phyloP scores from a whole-genome alignment of 2,888 invertebrate genomes.

The Tipula helvola region DNA sequence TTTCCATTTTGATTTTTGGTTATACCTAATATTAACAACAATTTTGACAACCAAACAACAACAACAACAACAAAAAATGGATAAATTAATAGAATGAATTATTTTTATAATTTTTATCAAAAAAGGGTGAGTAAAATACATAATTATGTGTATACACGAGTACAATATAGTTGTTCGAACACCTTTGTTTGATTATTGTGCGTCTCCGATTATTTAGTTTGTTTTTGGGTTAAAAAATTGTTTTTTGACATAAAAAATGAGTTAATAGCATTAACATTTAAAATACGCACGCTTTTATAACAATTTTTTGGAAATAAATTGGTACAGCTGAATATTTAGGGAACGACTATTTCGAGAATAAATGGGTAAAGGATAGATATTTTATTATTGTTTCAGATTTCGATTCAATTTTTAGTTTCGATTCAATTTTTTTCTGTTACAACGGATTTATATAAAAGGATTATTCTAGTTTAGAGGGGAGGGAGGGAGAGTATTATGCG shows the following conservation, averaged over 20 bases:
- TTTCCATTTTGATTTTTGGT: background rate
- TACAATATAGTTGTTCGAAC: background rate
- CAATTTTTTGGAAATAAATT: background rate
- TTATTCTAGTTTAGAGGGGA: background rate
- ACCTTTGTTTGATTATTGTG: background rate
- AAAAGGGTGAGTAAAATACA: background rate
- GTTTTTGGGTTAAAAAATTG: background rate
- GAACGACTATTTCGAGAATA: background rate
- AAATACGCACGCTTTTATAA: background rate
- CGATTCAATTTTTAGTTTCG: background rate
- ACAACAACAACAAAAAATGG: background rate
- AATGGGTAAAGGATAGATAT: background rate
- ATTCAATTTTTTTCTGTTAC: background rate
- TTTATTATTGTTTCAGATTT: background rate
- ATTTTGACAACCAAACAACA: background rate
- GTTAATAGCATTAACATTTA: background rate
- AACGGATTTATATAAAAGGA: background rate
- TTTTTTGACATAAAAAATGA: background rate
- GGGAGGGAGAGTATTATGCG: background rate
- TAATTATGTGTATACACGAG: background rate
- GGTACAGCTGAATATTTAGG: background rate
- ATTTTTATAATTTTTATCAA: background rate
- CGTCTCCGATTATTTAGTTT: background rate
- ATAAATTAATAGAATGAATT: background rate
- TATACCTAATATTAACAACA: background rate